Evolutionary conservation across 2,113 vertebrate species (phyloP), one percentile per base, ranked within the genome.

Genomic region (Sinocyclocheilus anophthalmus): DNA sequence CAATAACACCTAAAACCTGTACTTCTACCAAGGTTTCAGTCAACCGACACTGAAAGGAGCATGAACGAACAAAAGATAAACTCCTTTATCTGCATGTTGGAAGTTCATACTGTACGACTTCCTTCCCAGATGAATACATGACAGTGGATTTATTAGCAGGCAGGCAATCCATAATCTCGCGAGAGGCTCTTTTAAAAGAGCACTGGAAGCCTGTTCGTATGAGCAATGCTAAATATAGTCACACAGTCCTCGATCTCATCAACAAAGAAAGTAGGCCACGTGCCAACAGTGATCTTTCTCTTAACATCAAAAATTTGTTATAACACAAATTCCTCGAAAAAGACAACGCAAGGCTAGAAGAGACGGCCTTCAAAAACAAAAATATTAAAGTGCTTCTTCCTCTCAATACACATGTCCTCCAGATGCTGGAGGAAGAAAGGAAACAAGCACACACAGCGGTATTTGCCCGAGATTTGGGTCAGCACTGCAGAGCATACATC

Each of bases 271-370:
- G 92, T 92, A 90, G 93, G 94, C 93, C 88, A 89, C 4, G 85
- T 1, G 90, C 93, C 94, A 95, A 88, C 88, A 83, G 30, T 76
- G 86, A 87, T 63, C 84, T 91, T 92, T 90, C 91, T 86, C 92
- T 93, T 90, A 86, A 92, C 90, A 72, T n/a, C 78, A 88, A 87
- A 93, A 93, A 92, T 92, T 87, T 94, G 93, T 93, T 92, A 91
- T 91, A 92, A 91, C 90, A 93, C 77, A 87, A 88, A 82, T 90
- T 91, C 87, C 83, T 91, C 86, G 87, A 92, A 89, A 91, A 22
- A 26, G 84, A 77, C 77, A 45, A 67, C 42, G 50, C 65, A 30
- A 53, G 88, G 37, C 45, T 1, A 30, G 10, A 53, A 33, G 65
- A 83, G 73, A 33, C 53, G 8, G 85, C 88, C 90, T 88, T 85